Base-by-base conservation (phyloP, 2,113 vertebrate genomes). In the Nothocercus nigrocapillus region DNA sequence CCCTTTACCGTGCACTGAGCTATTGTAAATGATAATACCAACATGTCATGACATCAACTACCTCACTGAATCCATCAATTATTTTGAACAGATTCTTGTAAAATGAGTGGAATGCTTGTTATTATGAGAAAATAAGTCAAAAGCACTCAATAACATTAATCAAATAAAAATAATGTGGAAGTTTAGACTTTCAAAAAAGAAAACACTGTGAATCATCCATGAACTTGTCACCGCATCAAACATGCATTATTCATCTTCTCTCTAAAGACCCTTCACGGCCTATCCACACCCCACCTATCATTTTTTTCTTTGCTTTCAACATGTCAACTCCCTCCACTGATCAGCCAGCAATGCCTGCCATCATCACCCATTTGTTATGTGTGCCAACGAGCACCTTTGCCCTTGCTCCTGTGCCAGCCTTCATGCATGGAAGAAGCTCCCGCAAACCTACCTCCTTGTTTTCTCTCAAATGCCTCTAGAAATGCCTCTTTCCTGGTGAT, bases 131-230 rank as follows among this genome's bases (percentile, higher is more conserved):
- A 93, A 84, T 68, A 84, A 79, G 77, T 92, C 58, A 86, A 73
- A 82, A 90, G 74, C 17, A 61, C 58, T 84, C 66, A 49, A 69
- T 84, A 69, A 17, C 68, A 93, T 91, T 90, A 95, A 94, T 97
- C 93, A 95, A 79, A 81, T 63, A 75, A 81, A 95, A 92, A 86
- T 94, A 92, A 92, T 18, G 66, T 75, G 73, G 62, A 94, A 95
- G 83, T 75, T 81, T 54, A 90, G 82, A 78, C 69, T 75, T 95
- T 72, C 49, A 34, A 38, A 85, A 79, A 61, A 42, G 36, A 81
- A 93, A 89, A 58, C 82, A 47, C 49, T 56, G 51, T 79, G 94
- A 90, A 94, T 95, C 85, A 79, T 86, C 80, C 85, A 81, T 68
- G 88, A 86, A 86, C 64, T 91, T 94, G 94, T 91, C 91, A 25